Percentiles rank a stretch among this genome's conserved stretches.
phyloP scores from a whole-genome alignment of 2,888 invertebrate species.

The Arge pagana region DNA sequence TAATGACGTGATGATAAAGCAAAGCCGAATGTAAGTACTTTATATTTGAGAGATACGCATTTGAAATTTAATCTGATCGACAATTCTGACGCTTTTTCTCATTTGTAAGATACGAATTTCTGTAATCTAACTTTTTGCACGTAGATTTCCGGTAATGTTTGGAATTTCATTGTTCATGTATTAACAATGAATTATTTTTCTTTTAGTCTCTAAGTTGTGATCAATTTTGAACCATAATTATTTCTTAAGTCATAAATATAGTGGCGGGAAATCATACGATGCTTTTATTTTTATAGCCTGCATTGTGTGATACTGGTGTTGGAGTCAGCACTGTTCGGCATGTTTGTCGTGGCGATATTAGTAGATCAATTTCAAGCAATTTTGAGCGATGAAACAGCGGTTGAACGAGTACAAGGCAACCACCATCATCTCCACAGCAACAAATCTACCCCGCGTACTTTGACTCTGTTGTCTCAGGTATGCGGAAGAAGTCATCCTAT shows the following conservation, averaged over 20 bases:
- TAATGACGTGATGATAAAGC: conserved; percentile 68
- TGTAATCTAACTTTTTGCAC: conserved; percentile 5
- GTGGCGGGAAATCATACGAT: neutral
- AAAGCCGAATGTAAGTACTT: conserved; percentile 73
- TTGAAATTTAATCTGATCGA: too few relatives aligned
- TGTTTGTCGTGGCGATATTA: conserved; percentile 86
- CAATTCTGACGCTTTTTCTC: neutral
- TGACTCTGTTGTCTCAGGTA: conserved; percentile 74
- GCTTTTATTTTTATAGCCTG: conserved; percentile 66
- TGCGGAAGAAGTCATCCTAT: conserved; percentile 76
- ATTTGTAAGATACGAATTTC: too few relatives aligned
- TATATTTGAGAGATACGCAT: conserved; percentile 19
- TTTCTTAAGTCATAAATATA: neutral
- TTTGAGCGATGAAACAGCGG: conserved; percentile 81
- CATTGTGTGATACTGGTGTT: conserved; percentile 81
- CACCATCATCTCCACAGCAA: conserved; percentile 67
- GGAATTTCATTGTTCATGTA: neutral
- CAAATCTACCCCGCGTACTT: conserved; percentile 63
- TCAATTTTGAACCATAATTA: neutral
- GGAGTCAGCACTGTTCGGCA: conserved; percentile 82
- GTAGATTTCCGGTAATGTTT: neutral
- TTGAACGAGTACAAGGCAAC: conserved; percentile 76
- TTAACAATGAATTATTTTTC: neutral
- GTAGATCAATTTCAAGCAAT: conserved; percentile 86
- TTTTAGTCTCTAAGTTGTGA: neutral